A percentile compares a stretch with the other conserved stretches of the same genome.
phyloP scores from a whole-genome alignment of 1,140 invertebrate genomes.

The Papilio aristodemus region DNA sequence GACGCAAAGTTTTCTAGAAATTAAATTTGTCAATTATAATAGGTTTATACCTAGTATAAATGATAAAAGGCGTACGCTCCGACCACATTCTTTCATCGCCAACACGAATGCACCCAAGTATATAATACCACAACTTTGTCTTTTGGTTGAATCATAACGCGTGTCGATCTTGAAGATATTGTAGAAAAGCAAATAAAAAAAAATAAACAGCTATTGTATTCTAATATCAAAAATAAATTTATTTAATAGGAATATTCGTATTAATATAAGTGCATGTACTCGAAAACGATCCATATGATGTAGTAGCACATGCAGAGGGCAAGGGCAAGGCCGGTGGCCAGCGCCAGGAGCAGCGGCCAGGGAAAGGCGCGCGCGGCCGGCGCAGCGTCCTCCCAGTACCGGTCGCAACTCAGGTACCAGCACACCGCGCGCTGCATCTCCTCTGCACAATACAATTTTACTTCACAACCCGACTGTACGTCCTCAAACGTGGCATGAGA shows the following conservation, averaged over 20 bases:
- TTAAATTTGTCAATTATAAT: too few relatives aligned
- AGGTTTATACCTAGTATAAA: too few relatives aligned
- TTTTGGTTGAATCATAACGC: neutral
- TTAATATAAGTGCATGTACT: slow-evolving; percentile 83
- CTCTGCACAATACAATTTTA: slow-evolving; percentile 77
- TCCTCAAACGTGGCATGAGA: too few relatives aligned
- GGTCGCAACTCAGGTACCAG: slow-evolving; percentile 94
- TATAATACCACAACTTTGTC: too few relatives aligned
- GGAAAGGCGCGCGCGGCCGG: slow-evolving; percentile 88
- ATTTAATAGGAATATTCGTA: neutral
- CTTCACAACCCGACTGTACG: too few relatives aligned
- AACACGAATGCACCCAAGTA: too few relatives aligned
- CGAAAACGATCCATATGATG: slow-evolving; percentile 93
- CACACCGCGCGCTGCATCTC: slow-evolving; percentile 93
- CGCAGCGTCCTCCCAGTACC: slow-evolving; percentile 93
- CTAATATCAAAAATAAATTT: neutral
- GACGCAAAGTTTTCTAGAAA: too few relatives aligned
- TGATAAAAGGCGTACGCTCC: too few relatives aligned
- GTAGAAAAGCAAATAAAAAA: neutral
- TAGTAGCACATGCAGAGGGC: slow-evolving; percentile 94
- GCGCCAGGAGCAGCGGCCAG: slow-evolving; percentile 87
- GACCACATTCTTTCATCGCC: too few relatives aligned
- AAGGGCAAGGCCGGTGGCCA: slow-evolving; percentile 88
- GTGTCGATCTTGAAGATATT: neutral
- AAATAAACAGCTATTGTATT: neutral